Evolutionary conservation across 2,113 vertebrate species (phyloP).

Genomic region (Trochalopteron elliotii): DNA sequence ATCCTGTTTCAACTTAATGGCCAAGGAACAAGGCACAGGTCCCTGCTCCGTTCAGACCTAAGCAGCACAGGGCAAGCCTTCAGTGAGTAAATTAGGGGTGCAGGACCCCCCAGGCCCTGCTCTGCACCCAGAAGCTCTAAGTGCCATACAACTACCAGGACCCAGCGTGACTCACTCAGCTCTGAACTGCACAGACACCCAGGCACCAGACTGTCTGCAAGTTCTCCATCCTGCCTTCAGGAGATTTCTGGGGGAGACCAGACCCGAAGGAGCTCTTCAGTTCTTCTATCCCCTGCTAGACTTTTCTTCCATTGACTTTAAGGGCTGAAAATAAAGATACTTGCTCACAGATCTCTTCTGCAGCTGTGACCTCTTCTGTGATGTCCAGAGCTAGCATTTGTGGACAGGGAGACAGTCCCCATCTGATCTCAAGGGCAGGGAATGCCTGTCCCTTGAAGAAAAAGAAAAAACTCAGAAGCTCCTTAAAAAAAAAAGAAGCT

Average conservation of each 20-base stretch:
- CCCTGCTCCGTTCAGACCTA: not conserved
- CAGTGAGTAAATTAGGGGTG: rapidly evolving
- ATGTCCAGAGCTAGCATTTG: not conserved
- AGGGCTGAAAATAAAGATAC: not conserved
- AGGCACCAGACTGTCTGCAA: constrained; percentile 22
- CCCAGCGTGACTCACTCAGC: not conserved
- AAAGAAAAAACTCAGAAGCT: constrained; percentile 57
- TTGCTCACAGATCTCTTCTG: not conserved
- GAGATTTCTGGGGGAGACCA: not conserved
- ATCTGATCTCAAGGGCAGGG: not conserved
- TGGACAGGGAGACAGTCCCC: not conserved
- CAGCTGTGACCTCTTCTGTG: not conserved
- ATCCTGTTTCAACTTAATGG: not conserved
- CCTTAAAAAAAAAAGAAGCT: constrained; percentile 67
- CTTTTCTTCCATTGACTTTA: not conserved
- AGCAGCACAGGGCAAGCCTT: not conserved
- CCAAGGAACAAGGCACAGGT: not conserved
- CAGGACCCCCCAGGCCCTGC: not conserved
- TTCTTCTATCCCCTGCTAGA: not conserved
- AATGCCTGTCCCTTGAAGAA: not conserved
- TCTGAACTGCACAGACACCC: not conserved
- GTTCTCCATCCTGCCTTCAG: not conserved
- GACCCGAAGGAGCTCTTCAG: constrained; percentile 15
- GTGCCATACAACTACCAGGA: not conserved
- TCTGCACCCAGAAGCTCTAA: not conserved